Evolutionary conservation across 2,113 vertebrate species (phyloP), one percentile per base, ranked within the genome.

Genomic region (Tonatia bakeri): DNA sequence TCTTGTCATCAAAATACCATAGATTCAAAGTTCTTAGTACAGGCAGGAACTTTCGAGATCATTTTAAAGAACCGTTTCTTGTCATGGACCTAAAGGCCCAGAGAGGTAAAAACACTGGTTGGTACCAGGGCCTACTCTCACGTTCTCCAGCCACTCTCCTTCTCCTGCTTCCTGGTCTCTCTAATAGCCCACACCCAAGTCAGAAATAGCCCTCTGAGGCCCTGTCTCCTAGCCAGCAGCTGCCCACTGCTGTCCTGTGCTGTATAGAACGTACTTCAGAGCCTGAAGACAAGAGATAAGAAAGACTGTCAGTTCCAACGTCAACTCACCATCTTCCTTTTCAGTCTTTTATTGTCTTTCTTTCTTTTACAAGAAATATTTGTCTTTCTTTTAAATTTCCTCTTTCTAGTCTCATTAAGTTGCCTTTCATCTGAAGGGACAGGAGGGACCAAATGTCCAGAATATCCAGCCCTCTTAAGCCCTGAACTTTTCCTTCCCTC

Each of bases 371-470:
- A 17, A 52, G 87, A 96, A 95, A 83, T 70, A 80, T 82, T 97
- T 97, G 33, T 97, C 97, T 84, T 82, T 13, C 12, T 80, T 43
- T 43, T 95, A 84, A 83, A 94, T 98, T 95, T 97, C 70, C 13
- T 95, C 80, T 98, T 97, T 98, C 96, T 96, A 87, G 56, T 91
- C 95, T 95, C 87, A 87, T 20, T 95, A 96, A 94, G 12, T 97
- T 96, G 61, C 33, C 88, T 98, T 97, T 97, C 91, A 96, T 97
- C 93, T 94, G 82, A 94, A 94, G 59, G 56, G 69, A 75, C 61
- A 91, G 83, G 77, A 97, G 89, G 83, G 94, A 96, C 76, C 88
- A 84, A 96, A 65, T 89, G 45, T 81, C 31, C 94, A 80, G 54
- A 97, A 79, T 80, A 50, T 54, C 31, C 92, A 84, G 20, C 94